Evolutionary conservation across 2,888 invertebrate species (phyloP).

Genomic region (Zeuzera pyrina): DNA sequence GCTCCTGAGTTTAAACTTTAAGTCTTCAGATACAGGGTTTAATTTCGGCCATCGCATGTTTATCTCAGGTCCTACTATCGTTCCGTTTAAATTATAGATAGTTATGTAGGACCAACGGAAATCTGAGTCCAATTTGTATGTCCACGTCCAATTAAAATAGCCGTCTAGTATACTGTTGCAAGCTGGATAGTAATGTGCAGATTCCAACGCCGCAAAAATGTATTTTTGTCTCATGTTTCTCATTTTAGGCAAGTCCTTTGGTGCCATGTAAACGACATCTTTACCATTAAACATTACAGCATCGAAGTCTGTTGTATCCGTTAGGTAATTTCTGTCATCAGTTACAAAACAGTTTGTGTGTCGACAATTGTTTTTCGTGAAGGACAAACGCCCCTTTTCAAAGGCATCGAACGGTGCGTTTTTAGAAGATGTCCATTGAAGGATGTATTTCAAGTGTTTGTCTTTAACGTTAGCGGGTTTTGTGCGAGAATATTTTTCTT

Average conservation of each 20-base stretch:
- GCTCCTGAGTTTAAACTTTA: slow-evolving; percentile 18
- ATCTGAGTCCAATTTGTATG: slow-evolving; percentile 41
- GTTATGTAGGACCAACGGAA: slow-evolving; percentile 33
- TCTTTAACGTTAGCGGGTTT: too few relatives aligned
- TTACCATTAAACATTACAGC: slow-evolving; percentile 19
- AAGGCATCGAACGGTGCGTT: slow-evolving; percentile 11
- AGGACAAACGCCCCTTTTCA: slow-evolving; percentile 13
- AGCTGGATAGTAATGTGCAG: slow-evolving; percentile 32
- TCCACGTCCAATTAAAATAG: slow-evolving; percentile 52
- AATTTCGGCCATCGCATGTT: slow-evolving; percentile 35
- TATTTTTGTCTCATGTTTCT: slow-evolving; percentile 37
- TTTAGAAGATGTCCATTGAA: slow-evolving; percentile 6
- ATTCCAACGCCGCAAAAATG: slow-evolving; percentile 42
- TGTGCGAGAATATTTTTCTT: too few relatives aligned
- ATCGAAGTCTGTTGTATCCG: slow-evolving; percentile 17
- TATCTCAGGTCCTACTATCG: slow-evolving; percentile 29
- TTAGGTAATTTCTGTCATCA: slow-evolving; percentile 8
- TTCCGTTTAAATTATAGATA: slow-evolving; percentile 25
- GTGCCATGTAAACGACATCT: background rate
- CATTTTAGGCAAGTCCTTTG: slow-evolving; percentile 17
- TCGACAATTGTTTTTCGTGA: slow-evolving; percentile 16
- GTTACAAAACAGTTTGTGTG: slow-evolving; percentile 20
- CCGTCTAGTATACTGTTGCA: slow-evolving; percentile 27
- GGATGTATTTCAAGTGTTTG: slow-evolving; percentile 1
- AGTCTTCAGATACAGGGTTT: slow-evolving; percentile 26